phyloP scores from a whole-genome alignment of 2,888 invertebrate species.

The Deroplatys truncata region DNA sequence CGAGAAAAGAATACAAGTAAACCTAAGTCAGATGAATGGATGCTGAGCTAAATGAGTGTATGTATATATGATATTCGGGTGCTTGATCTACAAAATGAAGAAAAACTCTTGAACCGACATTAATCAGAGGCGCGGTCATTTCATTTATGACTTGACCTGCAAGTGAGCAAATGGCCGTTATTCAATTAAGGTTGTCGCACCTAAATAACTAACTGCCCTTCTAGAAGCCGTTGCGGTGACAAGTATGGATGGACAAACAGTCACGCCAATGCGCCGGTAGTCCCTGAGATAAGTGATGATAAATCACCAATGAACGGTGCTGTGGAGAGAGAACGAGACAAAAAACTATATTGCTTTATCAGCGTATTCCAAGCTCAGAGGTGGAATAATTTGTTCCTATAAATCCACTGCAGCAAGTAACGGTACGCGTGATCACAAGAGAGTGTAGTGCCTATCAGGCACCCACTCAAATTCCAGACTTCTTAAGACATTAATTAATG shows the following conservation, averaged over 20 bases:
- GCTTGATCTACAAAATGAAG: neutral
- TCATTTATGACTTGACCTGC: neutral
- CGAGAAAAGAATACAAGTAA: too few species aligned
- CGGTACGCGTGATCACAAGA: neutral
- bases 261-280: neutral
- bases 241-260: neutral
- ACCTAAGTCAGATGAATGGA: neutral
- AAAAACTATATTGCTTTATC: neutral
- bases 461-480: too few species aligned
- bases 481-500: too few species aligned
- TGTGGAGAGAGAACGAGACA: neutral
- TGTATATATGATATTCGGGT: neutral
- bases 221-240: neutral
- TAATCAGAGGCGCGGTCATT: neutral
- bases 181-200: neutral
- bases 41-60: neutral
- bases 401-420: neutral
- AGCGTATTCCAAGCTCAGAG: neutral
- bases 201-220: neutral
- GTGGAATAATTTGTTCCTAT: neutral
- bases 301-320: neutral
- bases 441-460: too few species aligned
- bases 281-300: neutral
- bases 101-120: neutral
- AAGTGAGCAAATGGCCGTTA: neutral